Evolutionary conservation across 2,113 vertebrate genomes (phyloP), one percentile per base, ranked within the genome.

Genomic region (Phyllostomus hastatus): DNA sequence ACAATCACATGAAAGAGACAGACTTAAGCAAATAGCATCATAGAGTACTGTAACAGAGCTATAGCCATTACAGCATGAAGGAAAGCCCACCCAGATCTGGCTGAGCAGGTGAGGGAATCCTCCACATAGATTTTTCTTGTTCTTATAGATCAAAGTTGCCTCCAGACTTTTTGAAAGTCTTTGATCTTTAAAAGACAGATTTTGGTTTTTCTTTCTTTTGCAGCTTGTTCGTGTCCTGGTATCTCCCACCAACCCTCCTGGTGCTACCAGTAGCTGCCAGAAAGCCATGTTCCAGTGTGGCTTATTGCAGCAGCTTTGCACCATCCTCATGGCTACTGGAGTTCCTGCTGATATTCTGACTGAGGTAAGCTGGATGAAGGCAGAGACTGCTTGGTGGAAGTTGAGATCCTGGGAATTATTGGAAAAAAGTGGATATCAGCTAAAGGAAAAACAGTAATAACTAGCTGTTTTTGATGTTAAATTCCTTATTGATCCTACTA

Each of bases 301-400:
- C 46, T 97, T 99, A 35, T 91, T 99, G 52, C 99, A 99, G 96
- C 99, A 99, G 98, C 98, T 99, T 84, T 99, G 99, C 90, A 99
- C 99, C 14, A 99, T 99, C 98, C 98, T 99, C 43, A 99, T 99
- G 99, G 99, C 99, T 7, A 99, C 99, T 0, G 99, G 99, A 0
- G 99, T 99, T 83, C 99, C 99, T 91, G 99, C 99, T 11, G 99
- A 99, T 76, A 99, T 99, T 96, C 99, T 99, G 93, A 99, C 99
- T 0, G 99, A 99, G 98, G 99, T 99, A 98, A 97, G 85, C 12
- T 22, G 31, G 19, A 2, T 20, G 1, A 50, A 22, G 48, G 20
- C 67, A 54, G 66, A 67, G 35, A 12, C 80, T 19, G 7, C 64
- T 50, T n/a, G 41, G 22, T 20, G 10, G 5, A 52, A 43, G 24